Conservation (phyloP, 2,888 invertebrate genomes). For the Macrosoma leucophasiata region DNA sequence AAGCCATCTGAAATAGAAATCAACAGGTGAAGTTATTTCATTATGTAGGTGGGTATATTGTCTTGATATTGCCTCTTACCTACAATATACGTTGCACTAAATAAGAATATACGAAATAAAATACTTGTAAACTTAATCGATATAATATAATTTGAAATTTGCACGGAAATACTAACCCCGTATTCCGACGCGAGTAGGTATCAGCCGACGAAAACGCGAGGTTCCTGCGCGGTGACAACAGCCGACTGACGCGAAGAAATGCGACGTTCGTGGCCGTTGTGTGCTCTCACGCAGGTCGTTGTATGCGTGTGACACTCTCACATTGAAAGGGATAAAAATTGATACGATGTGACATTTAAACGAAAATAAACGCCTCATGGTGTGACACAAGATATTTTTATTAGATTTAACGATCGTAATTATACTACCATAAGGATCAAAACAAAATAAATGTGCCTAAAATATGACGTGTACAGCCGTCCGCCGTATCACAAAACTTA, state of each 20-base stretch:
- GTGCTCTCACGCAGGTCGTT: conserved; percentile 12
- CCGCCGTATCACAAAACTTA: too few relatives aligned
- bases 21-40: conserved; percentile 5
- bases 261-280: conserved; percentile 14
- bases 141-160: conserved; percentile 12
- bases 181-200: conserved; percentile 6
- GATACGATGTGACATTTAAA: conserved; percentile 12
- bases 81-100: conserved; percentile 7
- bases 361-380: conserved; percentile 7
- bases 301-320: conserved; percentile 13
- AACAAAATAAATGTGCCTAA: too few relatives aligned
- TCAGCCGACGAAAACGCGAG: conserved; percentile 11
- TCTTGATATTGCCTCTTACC: conserved; percentile 1
- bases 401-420: too few relatives aligned
- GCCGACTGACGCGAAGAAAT: conserved; percentile 14
- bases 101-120: conserved; percentile 4
- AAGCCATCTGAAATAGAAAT: conserved; percentile 7
- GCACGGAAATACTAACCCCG: conserved; percentile 12
- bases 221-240: conserved; percentile 8
- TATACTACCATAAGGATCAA: too few relatives aligned
- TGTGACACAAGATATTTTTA: too few relatives aligned
- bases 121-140: conserved; percentile 5
- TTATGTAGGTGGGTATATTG: conserved; percentile 7
- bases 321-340: conserved; percentile 12
- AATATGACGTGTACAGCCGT: too few relatives aligned